Evolutionary conservation across 2,888 invertebrate species (phyloP), one percentile per base, ranked within the genome.

Genomic region (Xiphydria camelus): DNA sequence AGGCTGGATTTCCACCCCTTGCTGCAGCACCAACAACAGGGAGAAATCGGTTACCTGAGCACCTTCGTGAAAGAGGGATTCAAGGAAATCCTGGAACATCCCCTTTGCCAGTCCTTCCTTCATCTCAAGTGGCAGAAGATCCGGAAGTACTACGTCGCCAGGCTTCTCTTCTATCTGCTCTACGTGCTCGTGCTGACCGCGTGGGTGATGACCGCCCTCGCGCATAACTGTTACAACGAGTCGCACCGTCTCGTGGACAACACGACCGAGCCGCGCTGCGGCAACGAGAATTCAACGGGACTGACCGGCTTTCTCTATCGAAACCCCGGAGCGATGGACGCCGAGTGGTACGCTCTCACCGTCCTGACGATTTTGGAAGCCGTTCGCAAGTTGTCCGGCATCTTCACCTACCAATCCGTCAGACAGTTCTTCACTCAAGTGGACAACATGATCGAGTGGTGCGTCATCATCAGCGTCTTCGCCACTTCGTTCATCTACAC

Each of bases 121-220:
- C 86, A 91, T 67, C 83, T 93, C 39, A 93, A 93, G 70, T 93
- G 93, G 93, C 89, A 90, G 62, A 91, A 92, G 73, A 91, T 93
- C 55, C 82, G 91, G 19, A 91, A 91, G 76, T 93, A 91, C 68
- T 92, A 92, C 66, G 86, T 91, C 9, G 89, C 87, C 0, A 79
- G 91, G 41, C 78, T 91, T 57, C 80, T 90, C 51, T 83, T 91
- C 60, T 90, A 89, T 71, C 85, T 89, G 51, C 82, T 88, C 45
- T 91, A 90, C 67, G 88, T 91, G 45, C 72, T 90, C 41, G 87
- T 89, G 54, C 79, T 91, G n/a, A 90, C 90, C 1, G 73, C 89
- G 5, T 91, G 91, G 71, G 90, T 91, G 9, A 77, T 91, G 64
- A 90, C 89, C 3, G 90, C 89, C 1, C 73, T 91, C 37, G 91